Conservation (phyloP, 1,140 invertebrate species). For the Listronotus oregonensis region DNA sequence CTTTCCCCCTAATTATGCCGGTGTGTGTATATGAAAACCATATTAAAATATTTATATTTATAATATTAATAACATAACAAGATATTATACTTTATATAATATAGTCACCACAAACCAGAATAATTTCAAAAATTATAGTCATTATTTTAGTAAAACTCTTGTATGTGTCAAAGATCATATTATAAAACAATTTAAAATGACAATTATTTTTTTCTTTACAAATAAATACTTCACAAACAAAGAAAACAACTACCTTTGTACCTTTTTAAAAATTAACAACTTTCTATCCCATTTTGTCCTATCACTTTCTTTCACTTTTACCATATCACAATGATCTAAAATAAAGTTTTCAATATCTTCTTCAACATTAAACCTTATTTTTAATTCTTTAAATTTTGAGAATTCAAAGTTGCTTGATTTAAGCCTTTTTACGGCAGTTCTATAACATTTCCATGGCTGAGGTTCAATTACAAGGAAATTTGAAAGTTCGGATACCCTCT, state of each 20-base stretch:
- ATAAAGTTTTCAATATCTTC: constrained; percentile 66
- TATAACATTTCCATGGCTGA: constrained; percentile 82
- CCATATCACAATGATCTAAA: constrained; percentile 57
- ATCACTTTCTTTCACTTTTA: constrained; percentile 62
- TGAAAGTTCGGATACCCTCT: constrained; percentile 59
- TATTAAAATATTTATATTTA: no score
- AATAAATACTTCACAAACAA: no score
- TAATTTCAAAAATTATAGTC: no score
- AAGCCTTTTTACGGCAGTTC: constrained; percentile 71
- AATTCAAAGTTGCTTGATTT: constrained; percentile 66
- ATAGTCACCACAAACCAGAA: no score
- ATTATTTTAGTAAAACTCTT: no score
- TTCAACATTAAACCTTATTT: constrained; percentile 66
- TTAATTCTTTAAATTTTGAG: constrained; percentile 62
- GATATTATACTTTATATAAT: no score
- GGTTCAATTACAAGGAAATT: constrained; percentile 75
- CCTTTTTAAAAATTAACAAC: constrained; percentile 60
- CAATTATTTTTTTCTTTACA: no score
- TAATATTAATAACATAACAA: no score
- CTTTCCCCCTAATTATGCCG: no score
- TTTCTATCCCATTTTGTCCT: constrained; percentile 71
- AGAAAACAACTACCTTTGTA: constrained; percentile 2
- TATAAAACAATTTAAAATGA: no score
- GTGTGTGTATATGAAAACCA: no score
- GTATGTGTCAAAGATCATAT: no score